Percentiles rank a stretch among this genome's conserved stretches.
These are phyloP conservation scores for Bufo bufo DNA, from an alignment of 2,113 vertebrate species.

Conservation along the genomic window DNA sequence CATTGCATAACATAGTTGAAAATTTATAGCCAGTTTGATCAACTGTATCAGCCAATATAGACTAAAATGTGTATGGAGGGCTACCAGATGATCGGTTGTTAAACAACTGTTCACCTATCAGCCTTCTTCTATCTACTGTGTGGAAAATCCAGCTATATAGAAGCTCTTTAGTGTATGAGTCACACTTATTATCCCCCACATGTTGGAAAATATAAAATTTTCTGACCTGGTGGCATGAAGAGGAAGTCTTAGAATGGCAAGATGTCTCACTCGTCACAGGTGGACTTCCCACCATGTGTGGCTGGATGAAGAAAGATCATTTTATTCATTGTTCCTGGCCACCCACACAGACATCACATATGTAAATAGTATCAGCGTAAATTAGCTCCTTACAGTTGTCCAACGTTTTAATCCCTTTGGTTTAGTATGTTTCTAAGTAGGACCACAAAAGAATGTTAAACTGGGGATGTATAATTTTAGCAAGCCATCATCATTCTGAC, in stretches of 20 bases:
- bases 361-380: background rate
- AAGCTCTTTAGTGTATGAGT: too few species aligned
- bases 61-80: too few species aligned
- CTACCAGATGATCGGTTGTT: too few species aligned
- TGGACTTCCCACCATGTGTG: background rate
- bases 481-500: background rate
- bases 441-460: background rate
- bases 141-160: too few species aligned
- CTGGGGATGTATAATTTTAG: background rate
- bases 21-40: too few species aligned
- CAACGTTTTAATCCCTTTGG: background rate
- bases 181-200: background rate
- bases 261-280: background rate
- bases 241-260: background rate
- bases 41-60: too few species aligned
- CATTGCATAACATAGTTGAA: too few species aligned
- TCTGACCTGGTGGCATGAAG: background rate
- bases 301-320: background rate
- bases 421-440: slow-evolving; percentile 1
- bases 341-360: background rate
- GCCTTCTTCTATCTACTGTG: too few species aligned
- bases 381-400: background rate
- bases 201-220: background rate
- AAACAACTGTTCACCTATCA: too few species aligned
- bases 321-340: background rate